A percentile compares a stretch with the other conserved stretches of the same genome.
phyloP scores from a whole-genome alignment of 2,797 vertebrate genomes.

The Myotis pilosus region DNA sequence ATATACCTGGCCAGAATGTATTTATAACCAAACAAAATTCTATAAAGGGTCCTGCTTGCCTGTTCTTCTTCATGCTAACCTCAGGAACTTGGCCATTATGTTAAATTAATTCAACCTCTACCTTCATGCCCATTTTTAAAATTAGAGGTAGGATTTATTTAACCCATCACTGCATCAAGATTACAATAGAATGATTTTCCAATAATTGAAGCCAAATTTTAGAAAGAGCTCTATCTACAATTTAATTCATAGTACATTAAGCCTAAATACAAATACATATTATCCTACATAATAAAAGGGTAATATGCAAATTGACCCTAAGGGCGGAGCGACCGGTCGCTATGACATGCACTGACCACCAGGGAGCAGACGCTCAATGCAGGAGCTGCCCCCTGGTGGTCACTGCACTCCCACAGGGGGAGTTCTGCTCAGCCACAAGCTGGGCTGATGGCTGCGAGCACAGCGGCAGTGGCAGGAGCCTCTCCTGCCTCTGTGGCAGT shows the following conservation, averaged over 20 bases:
- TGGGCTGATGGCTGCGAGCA: no score
- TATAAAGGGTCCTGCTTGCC: background rate
- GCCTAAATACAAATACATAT: background rate
- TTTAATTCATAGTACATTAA: background rate
- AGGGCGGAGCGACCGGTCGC: no score
- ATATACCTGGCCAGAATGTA: background rate
- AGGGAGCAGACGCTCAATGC: no score
- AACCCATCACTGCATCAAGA: background rate
- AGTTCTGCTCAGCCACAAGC: no score
- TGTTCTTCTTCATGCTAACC: background rate
- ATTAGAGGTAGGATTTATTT: background rate
- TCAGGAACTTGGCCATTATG: background rate
- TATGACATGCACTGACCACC: no score
- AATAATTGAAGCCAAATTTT: constrained; percentile 14
- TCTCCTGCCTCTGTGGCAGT: no score
- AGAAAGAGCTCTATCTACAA: background rate
- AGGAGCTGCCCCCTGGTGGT: no score
- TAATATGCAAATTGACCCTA: no score
- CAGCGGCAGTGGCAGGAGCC: no score
- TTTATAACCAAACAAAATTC: constrained; percentile 10
- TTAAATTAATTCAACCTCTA: constrained; percentile 8
- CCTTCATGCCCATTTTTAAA: background rate
- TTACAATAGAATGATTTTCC: background rate
- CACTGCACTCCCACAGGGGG: no score
- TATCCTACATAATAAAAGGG: no score